Evolutionary conservation across 2,888 invertebrate species (phyloP).

Genomic region (Marasmarcha lunaedactyla): DNA sequence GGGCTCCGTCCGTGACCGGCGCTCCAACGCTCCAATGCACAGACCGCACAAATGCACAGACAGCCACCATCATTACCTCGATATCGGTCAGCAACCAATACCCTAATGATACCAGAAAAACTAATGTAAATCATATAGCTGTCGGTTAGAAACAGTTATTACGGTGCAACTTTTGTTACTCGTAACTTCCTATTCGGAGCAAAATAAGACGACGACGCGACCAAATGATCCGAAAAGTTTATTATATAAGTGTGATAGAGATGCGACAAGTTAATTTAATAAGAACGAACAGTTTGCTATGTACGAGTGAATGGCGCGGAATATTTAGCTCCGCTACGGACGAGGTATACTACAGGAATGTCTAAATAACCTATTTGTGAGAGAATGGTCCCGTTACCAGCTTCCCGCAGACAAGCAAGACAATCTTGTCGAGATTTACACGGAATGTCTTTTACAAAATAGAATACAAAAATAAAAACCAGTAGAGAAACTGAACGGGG

Average conservation of each 20-base stretch:
- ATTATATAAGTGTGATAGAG: too few relatives aligned
- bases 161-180: constrained; percentile 1
- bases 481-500: too few relatives aligned
- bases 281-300: too few relatives aligned
- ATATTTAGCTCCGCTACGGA: constrained; percentile 24
- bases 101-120: neutral
- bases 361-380: constrained; percentile 30
- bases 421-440: neutral
- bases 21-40: neutral
- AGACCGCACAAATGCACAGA: neutral
- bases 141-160: constrained; percentile 1
- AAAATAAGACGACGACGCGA: neutral
- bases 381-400: constrained; percentile 27
- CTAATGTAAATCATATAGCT: neutral
- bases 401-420: constrained; percentile 6
- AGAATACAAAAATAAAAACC: too few relatives aligned
- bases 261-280: too few relatives aligned
- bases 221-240: too few relatives aligned
- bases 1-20: constrained; percentile 5
- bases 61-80: neutral
- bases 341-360: constrained; percentile 24
- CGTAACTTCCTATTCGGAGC: neutral
- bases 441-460: too few relatives aligned
- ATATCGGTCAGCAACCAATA: neutral
- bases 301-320: constrained; percentile 16